Percentiles rank a stretch among this genome's conserved stretches.
These are phyloP conservation scores for Drosophila navojoa DNA, from an alignment of 1,140 invertebrate species.

Conservation along the genomic window DNA sequence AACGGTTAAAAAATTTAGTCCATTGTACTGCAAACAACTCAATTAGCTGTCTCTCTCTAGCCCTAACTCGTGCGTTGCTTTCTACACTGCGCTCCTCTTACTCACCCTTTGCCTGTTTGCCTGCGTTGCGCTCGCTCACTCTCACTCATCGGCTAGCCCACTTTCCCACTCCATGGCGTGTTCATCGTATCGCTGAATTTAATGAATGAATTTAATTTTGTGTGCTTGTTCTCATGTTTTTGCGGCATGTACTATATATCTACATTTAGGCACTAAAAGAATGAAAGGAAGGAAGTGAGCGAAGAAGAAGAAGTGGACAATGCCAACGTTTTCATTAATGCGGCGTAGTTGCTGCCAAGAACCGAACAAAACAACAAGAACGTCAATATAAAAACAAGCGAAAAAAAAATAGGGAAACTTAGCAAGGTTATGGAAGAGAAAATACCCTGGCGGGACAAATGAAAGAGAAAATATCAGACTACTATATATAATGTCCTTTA, in stretches of 20 bases:
- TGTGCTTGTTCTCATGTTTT: conserved; percentile 58
- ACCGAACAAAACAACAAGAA: conserved; percentile 44
- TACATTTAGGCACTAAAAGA: conserved; percentile 33
- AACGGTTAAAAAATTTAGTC: conserved; percentile 1
- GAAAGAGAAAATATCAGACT: neutral
- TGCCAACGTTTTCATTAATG: conserved; percentile 82
- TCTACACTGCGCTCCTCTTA: neutral
- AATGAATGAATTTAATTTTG: conserved; percentile 77
- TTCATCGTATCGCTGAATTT: conserved; percentile 57
- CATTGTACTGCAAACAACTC: conserved; percentile 16
- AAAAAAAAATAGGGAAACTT: neutral
- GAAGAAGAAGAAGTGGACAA: conserved; percentile 75
- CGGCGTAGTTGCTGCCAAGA: conserved; percentile 72
- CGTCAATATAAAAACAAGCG: conserved; percentile 28
- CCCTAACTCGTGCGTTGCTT: neutral
- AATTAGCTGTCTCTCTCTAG: conserved; percentile 22
- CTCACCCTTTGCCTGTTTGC: no score
- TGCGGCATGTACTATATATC: conserved; percentile 32
- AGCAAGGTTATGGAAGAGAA: conserved; percentile 10
- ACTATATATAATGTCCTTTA: no score
- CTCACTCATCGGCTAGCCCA: neutral
- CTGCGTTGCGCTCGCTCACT: neutral
- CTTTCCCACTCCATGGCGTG: conserved; percentile 34
- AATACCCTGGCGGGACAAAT: conserved; percentile 12
- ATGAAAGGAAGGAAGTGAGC: conserved; percentile 75